Conservation (phyloP, 1,140 invertebrate genomes). For the Cylas formicarius region DNA sequence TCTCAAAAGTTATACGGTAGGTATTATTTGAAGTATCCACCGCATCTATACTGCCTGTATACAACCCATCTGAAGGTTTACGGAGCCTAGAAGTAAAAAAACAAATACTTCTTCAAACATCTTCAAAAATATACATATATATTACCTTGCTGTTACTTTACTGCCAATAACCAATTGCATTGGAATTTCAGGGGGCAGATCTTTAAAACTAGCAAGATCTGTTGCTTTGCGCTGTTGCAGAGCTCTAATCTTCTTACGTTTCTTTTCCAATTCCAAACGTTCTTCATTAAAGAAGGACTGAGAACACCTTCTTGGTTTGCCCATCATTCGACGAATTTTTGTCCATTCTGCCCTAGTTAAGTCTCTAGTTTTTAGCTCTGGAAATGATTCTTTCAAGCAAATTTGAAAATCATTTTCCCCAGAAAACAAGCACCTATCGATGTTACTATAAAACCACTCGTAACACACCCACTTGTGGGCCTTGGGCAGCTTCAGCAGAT, state of each 20-base stretch:
- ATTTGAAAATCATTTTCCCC: constrained; percentile 96
- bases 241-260: constrained; percentile 85
- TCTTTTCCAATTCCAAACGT: constrained; percentile 78
- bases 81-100: constrained; percentile 52
- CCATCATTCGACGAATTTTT: constrained; percentile 92
- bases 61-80: constrained; percentile 93
- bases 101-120: not conserved
- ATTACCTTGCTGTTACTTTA: constrained; percentile 73
- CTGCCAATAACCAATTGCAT: constrained; percentile 94
- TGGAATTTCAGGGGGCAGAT: constrained; percentile 93
- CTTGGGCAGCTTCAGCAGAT: constrained; percentile 96
- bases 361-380: constrained; percentile 78
- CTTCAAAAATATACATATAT: not conserved
- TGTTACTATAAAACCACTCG: constrained; percentile 99
- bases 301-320: constrained; percentile 89
- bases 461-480: constrained; percentile 99
- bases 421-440: constrained; percentile 90
- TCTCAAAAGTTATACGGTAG: constrained; percentile 96
- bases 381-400: constrained; percentile 90
- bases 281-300: constrained; percentile 96
- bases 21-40: constrained; percentile 95
- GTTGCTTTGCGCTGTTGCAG: constrained; percentile 88
- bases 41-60: constrained; percentile 93
- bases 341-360: constrained; percentile 91
- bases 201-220: constrained; percentile 73